phyloP scores from a whole-genome alignment of 2,113 vertebrate genomes.

The Amazona vittata region DNA sequence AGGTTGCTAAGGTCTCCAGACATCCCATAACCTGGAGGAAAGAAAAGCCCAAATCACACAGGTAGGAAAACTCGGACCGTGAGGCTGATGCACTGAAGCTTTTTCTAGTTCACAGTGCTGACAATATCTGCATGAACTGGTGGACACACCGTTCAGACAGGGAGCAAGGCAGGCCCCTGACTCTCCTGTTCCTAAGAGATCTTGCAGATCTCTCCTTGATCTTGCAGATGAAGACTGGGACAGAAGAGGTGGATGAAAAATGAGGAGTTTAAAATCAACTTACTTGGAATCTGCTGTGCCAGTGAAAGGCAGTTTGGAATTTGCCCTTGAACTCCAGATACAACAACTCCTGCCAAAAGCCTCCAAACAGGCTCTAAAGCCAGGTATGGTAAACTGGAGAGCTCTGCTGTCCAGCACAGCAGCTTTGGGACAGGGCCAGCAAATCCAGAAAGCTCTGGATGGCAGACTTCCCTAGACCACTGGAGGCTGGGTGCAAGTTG shows the following conservation, averaged over 20 bases:
- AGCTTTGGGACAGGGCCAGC: not conserved
- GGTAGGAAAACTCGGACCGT: not conserved
- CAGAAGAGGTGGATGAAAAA: not conserved
- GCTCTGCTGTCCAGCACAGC: not conserved
- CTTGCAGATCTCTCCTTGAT: not conserved
- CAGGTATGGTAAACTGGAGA: not conserved
- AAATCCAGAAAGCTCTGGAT: not conserved
- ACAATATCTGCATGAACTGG: not conserved
- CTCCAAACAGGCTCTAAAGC: not conserved
- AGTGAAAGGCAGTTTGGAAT: not conserved
- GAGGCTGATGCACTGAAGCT: not conserved
- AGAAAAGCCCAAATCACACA: not conserved
- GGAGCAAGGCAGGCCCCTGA: not conserved
- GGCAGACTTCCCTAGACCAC: not conserved
- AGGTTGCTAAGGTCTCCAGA: slow-evolving; percentile 83
- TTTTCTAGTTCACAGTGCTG: not conserved
- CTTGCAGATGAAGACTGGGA: not conserved
- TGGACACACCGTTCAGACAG: not conserved
- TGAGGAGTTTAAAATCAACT: not conserved
- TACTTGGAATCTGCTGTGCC: not conserved
- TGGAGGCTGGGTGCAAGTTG: fast-evolving
- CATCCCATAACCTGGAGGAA: slow-evolving; percentile 83
- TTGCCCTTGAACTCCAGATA: not conserved
- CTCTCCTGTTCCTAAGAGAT: not conserved
- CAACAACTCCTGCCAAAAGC: not conserved